These are phyloP conservation scores for Urechis unicinctus DNA, from an alignment of 2,888 invertebrate genomes.

Conservation along the genomic window DNA sequence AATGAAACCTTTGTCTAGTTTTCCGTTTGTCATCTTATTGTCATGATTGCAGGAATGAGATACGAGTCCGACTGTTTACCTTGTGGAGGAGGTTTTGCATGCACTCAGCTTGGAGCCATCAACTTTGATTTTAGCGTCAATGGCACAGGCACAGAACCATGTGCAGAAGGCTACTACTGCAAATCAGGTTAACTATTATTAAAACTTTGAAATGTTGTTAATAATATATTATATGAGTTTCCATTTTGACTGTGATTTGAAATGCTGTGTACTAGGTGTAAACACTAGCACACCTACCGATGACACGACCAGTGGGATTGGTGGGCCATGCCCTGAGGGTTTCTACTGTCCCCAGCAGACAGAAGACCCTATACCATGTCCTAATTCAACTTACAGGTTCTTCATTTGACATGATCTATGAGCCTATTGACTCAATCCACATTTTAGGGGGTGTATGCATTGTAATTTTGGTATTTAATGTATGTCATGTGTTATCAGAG, in stretches of 20 bases:
- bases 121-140: slow-evolving; percentile 37
- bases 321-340: slow-evolving; percentile 44
- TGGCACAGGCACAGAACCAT: slow-evolving; percentile 36
- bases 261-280: slow-evolving; percentile 24
- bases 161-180: slow-evolving; percentile 43
- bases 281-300: slow-evolving; percentile 36
- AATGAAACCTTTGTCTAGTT: too few species aligned
- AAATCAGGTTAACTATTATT: slow-evolving; percentile 28
- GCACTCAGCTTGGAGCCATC: slow-evolving; percentile 34
- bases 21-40: not conserved
- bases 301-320: slow-evolving; percentile 33
- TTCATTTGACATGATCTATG: not conserved
- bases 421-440: too few species aligned
- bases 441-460: not conserved
- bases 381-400: slow-evolving; percentile 36
- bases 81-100: slow-evolving; percentile 39
- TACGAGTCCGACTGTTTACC: slow-evolving; percentile 29
- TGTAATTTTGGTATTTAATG: too few species aligned
- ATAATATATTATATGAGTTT: too few species aligned
- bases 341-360: slow-evolving; percentile 41
- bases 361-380: slow-evolving; percentile 38
- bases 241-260: not conserved
- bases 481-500: too few species aligned
- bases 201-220: not conserved
- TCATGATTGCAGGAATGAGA: slow-evolving; percentile 14